These are phyloP conservation scores for Liopterus haemorrhoidalis DNA, from an alignment of 2,888 invertebrate species.

Conservation along the genomic window DNA sequence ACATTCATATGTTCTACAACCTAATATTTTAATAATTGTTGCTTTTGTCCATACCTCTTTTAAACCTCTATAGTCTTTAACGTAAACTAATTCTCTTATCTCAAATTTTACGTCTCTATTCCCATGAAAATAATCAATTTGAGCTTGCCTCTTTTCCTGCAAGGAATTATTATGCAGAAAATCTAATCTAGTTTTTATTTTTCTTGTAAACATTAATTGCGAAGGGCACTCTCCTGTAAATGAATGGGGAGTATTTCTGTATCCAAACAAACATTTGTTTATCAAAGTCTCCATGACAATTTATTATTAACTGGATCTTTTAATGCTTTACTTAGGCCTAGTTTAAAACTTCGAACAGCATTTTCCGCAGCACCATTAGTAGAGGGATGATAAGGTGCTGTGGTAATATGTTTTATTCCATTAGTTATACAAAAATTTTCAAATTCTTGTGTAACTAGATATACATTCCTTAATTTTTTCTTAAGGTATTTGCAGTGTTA, in stretches of 20 bases:
- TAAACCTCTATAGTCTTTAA: conserved; percentile 2
- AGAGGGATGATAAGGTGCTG: conserved; percentile 9
- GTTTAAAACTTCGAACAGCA: conserved; percentile 9
- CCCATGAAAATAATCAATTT: too few relatives aligned
- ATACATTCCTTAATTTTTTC: conserved; percentile 15
- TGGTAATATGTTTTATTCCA: conserved; percentile 22
- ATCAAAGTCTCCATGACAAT: conserved; percentile 2
- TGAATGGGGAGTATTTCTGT: conserved; percentile 3
- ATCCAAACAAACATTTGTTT: conserved; percentile 2
- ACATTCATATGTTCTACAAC: too few relatives aligned
- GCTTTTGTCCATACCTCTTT: too few relatives aligned
- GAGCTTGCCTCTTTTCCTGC: too few relatives aligned
- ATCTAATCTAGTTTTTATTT: conserved; percentile 1
- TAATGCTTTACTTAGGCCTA: background rate
- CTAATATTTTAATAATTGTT: too few relatives aligned
- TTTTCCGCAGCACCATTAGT: conserved; percentile 13
- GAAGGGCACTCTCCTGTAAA: background rate
- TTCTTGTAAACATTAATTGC: background rate
- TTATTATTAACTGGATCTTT: background rate
- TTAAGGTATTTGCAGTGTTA: conserved; percentile 19
- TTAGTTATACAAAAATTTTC: too few relatives aligned
- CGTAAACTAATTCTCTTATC: background rate
- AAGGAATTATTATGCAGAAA: too few relatives aligned
- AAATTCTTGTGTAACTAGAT: too few relatives aligned
- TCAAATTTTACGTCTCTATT: conserved; percentile 3